A percentile compares a stretch with the other conserved stretches of the same genome.
Evolutionary conservation across 2,113 vertebrate species (phyloP).

Genomic region (Harpagus bidentatus): DNA sequence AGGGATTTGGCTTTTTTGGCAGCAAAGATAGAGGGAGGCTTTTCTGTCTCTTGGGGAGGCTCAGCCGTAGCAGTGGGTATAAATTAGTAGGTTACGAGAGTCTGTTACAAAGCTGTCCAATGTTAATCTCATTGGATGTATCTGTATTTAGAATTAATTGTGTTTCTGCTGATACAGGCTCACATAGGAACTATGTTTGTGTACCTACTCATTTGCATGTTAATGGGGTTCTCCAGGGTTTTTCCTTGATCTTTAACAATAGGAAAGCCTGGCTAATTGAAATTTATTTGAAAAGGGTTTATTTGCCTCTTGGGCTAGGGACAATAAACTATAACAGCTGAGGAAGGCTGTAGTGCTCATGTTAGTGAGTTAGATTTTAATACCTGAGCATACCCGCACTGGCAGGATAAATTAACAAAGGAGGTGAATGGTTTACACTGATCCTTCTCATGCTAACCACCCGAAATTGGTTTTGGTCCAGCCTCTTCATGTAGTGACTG

Average conservation of each 20-base stretch:
- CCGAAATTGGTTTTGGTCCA: not conserved
- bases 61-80: not conserved
- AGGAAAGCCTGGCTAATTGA: conserved; percentile 42
- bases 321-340: not conserved
- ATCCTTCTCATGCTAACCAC: not conserved
- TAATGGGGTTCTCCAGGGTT: conserved; percentile 48
- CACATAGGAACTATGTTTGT: not conserved
- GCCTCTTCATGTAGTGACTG: not conserved
- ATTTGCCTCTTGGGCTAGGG: conserved; percentile 34
- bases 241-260: conserved; percentile 49
- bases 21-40: not conserved
- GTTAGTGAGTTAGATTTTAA: not conserved
- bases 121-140: not conserved
- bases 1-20: not conserved
- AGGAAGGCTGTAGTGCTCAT: not conserved
- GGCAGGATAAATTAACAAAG: not conserved
- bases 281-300: conserved; percentile 46
- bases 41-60: not conserved
- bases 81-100: not conserved
- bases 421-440: not conserved
- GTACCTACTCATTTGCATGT: conserved; percentile 41
- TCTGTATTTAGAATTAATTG: conserved; percentile 38
- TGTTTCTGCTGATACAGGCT: conserved; percentile 32
- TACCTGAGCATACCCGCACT: not conserved
- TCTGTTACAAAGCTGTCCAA: not conserved